These are phyloP conservation scores for Ligdia adustata DNA, from an alignment of 2,888 invertebrate species.

Conservation along the genomic window DNA sequence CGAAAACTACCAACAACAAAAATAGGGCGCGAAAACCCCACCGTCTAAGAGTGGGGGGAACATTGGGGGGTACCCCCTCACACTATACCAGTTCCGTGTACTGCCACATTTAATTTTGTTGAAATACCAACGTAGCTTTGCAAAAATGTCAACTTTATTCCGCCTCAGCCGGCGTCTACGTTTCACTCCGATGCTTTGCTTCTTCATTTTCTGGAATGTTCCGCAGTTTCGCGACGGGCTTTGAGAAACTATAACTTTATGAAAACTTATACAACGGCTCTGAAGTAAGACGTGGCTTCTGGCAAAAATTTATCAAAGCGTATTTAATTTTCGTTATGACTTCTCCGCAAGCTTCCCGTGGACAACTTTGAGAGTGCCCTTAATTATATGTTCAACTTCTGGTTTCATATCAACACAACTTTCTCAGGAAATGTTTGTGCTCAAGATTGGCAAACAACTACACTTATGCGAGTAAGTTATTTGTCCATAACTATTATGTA, in stretches of 20 bases:
- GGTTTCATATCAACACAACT: neutral
- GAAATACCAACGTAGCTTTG: slow-evolving; percentile 83
- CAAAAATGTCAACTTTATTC: slow-evolving; percentile 84
- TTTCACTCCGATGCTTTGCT: slow-evolving; percentile 76
- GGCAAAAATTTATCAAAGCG: slow-evolving; percentile 79
- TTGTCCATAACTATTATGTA: no score
- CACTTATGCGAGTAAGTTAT: no score
- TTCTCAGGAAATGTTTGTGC: no score
- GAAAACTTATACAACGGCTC: slow-evolving; percentile 76
- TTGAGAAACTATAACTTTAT: slow-evolving; percentile 82
- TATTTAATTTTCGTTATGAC: slow-evolving; percentile 82
- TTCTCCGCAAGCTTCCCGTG: slow-evolving; percentile 52
- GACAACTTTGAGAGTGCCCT: slow-evolving; percentile 16
- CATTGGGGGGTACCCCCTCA: slow-evolving; percentile 45
- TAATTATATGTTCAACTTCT: slow-evolving; percentile 8
- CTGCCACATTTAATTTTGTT: slow-evolving; percentile 84
- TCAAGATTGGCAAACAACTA: no score
- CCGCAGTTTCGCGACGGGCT: slow-evolving; percentile 78
- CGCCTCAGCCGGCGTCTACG: slow-evolving; percentile 76
- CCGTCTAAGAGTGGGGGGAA: neutral
- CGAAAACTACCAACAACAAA: slow-evolving; percentile 57
- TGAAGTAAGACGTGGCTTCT: slow-evolving; percentile 77
- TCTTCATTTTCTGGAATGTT: slow-evolving; percentile 81
- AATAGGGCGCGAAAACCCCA: slow-evolving; percentile 49
- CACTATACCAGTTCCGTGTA: slow-evolving; percentile 81